Evolutionary conservation across 2,888 invertebrate genomes (phyloP), one percentile per base, ranked within the genome.

Genomic region (Scaptomyza reducta): DNA sequence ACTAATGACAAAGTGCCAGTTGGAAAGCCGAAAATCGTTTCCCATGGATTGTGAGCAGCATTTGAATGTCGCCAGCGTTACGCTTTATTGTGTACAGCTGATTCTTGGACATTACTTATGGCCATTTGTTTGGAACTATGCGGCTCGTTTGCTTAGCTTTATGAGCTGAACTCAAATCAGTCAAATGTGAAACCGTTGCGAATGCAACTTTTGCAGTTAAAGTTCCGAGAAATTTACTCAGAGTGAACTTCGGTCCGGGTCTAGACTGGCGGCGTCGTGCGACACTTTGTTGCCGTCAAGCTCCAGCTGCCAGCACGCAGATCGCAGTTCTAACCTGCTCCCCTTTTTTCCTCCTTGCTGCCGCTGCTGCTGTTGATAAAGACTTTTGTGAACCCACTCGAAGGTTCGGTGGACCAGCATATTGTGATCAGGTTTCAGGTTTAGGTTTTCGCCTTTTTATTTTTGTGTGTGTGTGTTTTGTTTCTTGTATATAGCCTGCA

Each of bases 391-490:
- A 70, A 54, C 70, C 58, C 64, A 73, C 61, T 74, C 35, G 61
- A 41, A 71, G 64, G 62, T 73, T 75, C 31, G 63, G 74, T 65
- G 62, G 57, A 85, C 87, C 85, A 79, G 85, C 88, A 87, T 85
- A 79, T 47, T 56, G 65, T 58, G 75, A 81, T 85, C 87, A 86
- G 68, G 85, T 85, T 85, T 87, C 85, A 85, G 85, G 84, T 88
- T 87, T 84, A 77, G 64, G 59, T 78, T 50, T 18, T 13, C 13
- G 16, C 35, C 35, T 11, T 40, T 29, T 54, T 10, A 9, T 4
- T 49, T 6, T 56, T 22, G 1, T 3, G 22, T 22, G 3, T 22
- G 22, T 22, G 22, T 22, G 1, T 22, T 50, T 47, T 18, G 38
- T 40, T 54, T 14, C 22, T 78, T 87, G 74, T 27, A 7, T 87